A percentile compares a stretch with the other conserved stretches of the same genome.
phyloP scores from a whole-genome alignment of 35 echinoderm and acorn worm genomes.

The Lytechinus pictus region DNA sequence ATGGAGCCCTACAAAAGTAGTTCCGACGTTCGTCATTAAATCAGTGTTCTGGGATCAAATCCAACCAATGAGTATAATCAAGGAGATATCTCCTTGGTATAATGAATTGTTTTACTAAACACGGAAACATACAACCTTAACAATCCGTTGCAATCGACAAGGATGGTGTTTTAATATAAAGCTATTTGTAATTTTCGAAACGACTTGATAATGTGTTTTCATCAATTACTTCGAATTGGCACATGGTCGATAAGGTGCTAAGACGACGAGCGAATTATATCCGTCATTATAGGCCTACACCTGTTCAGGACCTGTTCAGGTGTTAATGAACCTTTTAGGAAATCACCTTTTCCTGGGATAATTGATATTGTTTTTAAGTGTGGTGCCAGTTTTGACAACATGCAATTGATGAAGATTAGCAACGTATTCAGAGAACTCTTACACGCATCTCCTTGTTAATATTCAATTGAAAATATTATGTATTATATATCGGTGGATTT shows the following conservation, averaged over 20 bases:
- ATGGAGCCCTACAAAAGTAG: too few relatives aligned
- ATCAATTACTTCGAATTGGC: background rate
- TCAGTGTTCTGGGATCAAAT: too few relatives aligned
- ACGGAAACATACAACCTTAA: too few relatives aligned
- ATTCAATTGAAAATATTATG: too few relatives aligned
- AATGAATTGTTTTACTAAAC: too few relatives aligned
- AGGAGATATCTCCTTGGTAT: too few relatives aligned
- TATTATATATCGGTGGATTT: too few relatives aligned
- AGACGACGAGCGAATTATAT: background rate
- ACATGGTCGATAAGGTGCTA: background rate
- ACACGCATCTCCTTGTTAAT: too few relatives aligned
- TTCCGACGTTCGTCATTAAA: too few relatives aligned
- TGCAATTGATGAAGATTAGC: background rate
- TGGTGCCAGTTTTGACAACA: background rate
- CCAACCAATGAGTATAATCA: too few relatives aligned
- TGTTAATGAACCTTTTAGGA: background rate
- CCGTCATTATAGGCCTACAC: background rate
- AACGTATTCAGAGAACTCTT: background rate
- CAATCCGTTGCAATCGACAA: too few relatives aligned
- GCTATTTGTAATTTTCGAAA: background rate
- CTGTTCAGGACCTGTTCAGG: background rate
- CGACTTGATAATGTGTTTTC: background rate
- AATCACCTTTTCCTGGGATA: background rate
- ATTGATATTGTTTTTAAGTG: background rate
- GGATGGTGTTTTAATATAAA: too few relatives aligned